These are phyloP conservation scores for Channa argus DNA, from an alignment of 2,113 vertebrate genomes.

Conservation along the genomic window DNA sequence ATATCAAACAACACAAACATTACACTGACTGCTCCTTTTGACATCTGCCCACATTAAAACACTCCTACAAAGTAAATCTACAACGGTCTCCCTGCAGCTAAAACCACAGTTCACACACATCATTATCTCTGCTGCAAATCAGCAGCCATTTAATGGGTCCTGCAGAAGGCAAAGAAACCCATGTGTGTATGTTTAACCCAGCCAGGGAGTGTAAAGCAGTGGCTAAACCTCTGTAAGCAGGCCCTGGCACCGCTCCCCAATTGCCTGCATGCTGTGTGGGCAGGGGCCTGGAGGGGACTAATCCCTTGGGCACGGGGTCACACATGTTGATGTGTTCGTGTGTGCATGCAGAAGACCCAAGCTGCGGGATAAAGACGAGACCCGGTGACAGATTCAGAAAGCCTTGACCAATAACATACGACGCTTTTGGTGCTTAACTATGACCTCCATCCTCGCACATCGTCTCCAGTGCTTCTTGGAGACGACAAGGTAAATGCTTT, in stretches of 20 bases:
- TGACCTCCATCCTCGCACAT: constrained; percentile 24
- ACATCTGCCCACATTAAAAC: constrained; percentile 45
- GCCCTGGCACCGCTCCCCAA: constrained; percentile 69
- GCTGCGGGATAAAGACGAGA: constrained; percentile 59
- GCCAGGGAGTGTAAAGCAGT: constrained; percentile 66
- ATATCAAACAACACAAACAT: constrained; percentile 49
- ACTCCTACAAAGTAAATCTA: constrained; percentile 22
- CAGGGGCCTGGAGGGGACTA: constrained; percentile 65
- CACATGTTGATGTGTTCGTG: constrained; percentile 67
- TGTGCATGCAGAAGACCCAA: constrained; percentile 49
- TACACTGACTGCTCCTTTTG: constrained; percentile 52
- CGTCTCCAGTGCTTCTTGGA: constrained; percentile 34
- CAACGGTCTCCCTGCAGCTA: constrained; percentile 19
- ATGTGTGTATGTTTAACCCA: constrained; percentile 61
- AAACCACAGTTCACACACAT: constrained; percentile 30
- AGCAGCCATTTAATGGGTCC: constrained; percentile 20
- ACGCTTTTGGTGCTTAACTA: constrained; percentile 38
- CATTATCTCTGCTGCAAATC: constrained; percentile 40
- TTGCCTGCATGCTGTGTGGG: constrained; percentile 70
- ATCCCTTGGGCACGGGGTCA: constrained; percentile 67
- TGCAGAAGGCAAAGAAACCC: constrained; percentile 52
- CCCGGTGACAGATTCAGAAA: constrained; percentile 54
- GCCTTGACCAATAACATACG: constrained; percentile 49
- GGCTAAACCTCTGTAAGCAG: constrained; percentile 79
- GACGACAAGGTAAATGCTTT: constrained; percentile 24